These are phyloP conservation scores for Eupithecia vulgata DNA, from an alignment of 2,888 invertebrate genomes.

Conservation along the genomic window DNA sequence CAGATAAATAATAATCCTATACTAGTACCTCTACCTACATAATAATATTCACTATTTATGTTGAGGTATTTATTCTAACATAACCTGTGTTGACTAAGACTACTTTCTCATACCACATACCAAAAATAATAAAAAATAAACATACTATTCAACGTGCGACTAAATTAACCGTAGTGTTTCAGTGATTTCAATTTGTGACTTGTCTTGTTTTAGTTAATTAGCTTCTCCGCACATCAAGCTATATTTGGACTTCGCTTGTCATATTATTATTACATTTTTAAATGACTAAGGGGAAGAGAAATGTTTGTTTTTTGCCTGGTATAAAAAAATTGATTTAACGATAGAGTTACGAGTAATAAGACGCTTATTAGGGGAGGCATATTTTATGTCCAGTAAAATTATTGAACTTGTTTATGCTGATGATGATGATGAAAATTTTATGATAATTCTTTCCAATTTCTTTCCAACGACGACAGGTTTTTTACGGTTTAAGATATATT, in stretches of 20 bases:
- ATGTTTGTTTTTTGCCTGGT: not conserved
- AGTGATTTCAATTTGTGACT: conserved; percentile 67
- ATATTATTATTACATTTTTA: conserved; percentile 17
- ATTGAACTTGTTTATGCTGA: not conserved
- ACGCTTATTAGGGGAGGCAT: not conserved
- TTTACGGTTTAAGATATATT: too few relatives aligned
- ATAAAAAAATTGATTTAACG: not conserved
- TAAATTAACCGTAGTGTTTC: conserved; percentile 63
- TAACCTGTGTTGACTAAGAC: not conserved
- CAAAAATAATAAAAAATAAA: conserved; percentile 21
- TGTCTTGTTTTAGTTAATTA: conserved; percentile 73
- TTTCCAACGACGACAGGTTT: not conserved
- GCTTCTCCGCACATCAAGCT: conserved; percentile 54
- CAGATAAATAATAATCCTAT: too few relatives aligned
- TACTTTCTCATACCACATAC: not conserved
- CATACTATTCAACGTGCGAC: conserved; percentile 58
- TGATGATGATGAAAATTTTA: not conserved
- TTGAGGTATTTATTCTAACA: not conserved
- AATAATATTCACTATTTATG: not conserved
- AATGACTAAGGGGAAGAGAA: not conserved
- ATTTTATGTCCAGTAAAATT: not conserved
- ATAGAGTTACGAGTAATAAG: not conserved
- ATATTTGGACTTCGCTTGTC: conserved; percentile 39
- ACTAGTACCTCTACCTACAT: too few relatives aligned
- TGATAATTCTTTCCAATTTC: not conserved